Conservation (phyloP, 2,888 invertebrate genomes). For the Barypeithes pellucidus region DNA sequence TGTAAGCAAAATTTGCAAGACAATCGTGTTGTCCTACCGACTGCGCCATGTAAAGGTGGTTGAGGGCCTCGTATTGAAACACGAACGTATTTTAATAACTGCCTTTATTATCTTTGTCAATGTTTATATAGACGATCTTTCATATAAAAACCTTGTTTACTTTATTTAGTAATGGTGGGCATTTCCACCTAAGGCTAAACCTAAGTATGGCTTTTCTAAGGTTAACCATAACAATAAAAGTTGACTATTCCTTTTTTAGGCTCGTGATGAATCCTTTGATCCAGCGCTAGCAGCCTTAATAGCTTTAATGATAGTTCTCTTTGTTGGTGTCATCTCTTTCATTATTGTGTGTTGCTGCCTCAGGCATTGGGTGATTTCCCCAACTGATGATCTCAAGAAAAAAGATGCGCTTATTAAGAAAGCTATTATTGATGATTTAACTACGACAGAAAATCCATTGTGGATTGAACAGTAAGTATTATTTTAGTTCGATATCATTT, state of each 20-base stretch:
- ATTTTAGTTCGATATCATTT: not conserved
- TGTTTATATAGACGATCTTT: too few species aligned
- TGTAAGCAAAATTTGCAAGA: too few species aligned
- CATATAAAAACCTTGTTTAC: too few species aligned
- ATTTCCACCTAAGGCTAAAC: too few species aligned
- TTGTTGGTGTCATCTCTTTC: slow-evolving; percentile 90
- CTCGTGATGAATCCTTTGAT: slow-evolving; percentile 85
- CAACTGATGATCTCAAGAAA: slow-evolving; percentile 85
- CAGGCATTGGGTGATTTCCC: slow-evolving; percentile 88
- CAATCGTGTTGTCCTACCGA: too few species aligned
- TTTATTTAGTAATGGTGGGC: too few species aligned
- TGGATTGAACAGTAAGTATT: slow-evolving; percentile 90
- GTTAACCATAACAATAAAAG: too few species aligned
- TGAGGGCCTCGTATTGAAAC: too few species aligned
- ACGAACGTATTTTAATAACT: too few species aligned
- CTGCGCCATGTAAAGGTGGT: too few species aligned
- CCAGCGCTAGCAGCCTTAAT: slow-evolving; percentile 90
- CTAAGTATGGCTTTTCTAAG: too few species aligned
- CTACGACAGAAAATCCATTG: slow-evolving; percentile 92
- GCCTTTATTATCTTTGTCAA: too few species aligned
- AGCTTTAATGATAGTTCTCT: slow-evolving; percentile 87
- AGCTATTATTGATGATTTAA: slow-evolving; percentile 87
- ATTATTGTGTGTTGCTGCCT: slow-evolving; percentile 91
- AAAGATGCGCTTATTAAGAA: slow-evolving; percentile 89
- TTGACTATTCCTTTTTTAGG: slow-evolving; percentile 65